Evolutionary conservation across 2,113 vertebrate species (phyloP), one percentile per base, ranked within the genome.

Genomic region (Limnothrissa miodon): DNA sequence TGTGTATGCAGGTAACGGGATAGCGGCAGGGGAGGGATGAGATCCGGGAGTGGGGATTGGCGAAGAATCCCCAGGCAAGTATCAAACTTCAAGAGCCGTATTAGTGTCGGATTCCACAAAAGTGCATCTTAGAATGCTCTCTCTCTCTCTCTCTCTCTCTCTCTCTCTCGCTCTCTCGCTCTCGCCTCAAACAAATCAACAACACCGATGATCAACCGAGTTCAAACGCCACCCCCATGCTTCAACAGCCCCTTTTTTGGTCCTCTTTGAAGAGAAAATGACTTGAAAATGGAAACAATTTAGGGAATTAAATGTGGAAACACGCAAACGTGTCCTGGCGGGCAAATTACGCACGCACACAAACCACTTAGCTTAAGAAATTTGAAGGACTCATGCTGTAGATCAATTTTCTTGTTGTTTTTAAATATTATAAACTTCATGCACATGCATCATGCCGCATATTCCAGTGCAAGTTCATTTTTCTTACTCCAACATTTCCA

Each of bases 11-110:
- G 81, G 81, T 83, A 84, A 80, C 80, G 25, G 39, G 80, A 79
- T 59, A 80, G 45, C 45, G 1, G 25, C n/a, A 13, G 48, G 81
- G 81, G 42, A 36, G 45, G 74, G 17, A 62, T 78, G 66, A 39
- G 66, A 79, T 51, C 21, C 45, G 56, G 45, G 66, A 82, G 79
- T 78, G 36, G 44, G 33, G 15, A 25, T 78, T 13, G 79, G 83
- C 74, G 74, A 86, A 82, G 79, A 66, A 78, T 85, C 87, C 82
- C 83, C 84, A 85, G 84, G 83, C 87, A 44, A 70, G 78, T 84
- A 84, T 87, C 87, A 80, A 81, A 87, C 87, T 87, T 86, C 87
- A 87, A 87, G 84, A 80, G 82, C 84, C 70, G 80, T 81, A 82
- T 78, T 80, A 82, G 87, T 86, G 82, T 87, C 84, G 70, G 51